A percentile compares a stretch with the other conserved stretches of the same genome.
Conservation (phyloP, 2,113 vertebrate genomes). For the Prinia subflava region DNA sequence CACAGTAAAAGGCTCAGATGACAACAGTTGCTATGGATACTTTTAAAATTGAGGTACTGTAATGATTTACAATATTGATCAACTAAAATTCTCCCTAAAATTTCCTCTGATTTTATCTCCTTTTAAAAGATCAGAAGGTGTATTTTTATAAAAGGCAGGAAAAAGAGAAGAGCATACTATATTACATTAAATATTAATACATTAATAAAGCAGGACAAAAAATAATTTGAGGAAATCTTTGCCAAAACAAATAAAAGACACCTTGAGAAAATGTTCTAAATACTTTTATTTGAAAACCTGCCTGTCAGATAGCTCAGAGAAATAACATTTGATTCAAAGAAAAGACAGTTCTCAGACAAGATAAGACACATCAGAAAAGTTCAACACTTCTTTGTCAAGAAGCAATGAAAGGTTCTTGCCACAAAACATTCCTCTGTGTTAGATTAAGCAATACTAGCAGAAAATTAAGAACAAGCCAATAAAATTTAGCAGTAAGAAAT, state of each 20-base stretch:
- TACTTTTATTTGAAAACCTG: background rate
- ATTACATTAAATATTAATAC: background rate
- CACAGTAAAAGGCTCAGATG: background rate
- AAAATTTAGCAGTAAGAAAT: background rate
- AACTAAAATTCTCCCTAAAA: background rate
- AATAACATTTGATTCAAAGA: background rate
- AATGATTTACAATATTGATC: background rate
- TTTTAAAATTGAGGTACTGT: background rate
- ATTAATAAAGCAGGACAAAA: background rate
- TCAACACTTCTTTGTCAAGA: background rate
- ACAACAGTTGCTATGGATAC: background rate
- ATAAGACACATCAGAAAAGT: background rate
- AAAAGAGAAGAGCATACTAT: background rate
- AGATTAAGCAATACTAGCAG: background rate
- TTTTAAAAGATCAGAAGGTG: background rate
- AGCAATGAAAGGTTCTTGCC: background rate
- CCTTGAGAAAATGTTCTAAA: background rate
- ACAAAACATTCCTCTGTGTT: background rate
- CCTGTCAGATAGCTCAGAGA: background rate
- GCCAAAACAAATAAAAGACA: background rate
- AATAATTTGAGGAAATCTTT: background rate
- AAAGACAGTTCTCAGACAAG: background rate
- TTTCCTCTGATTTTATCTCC: background rate
- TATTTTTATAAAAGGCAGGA: background rate
- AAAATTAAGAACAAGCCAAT: background rate